Conservation (phyloP, 2,888 invertebrate species). For the Disparrhopalites patrizii region DNA sequence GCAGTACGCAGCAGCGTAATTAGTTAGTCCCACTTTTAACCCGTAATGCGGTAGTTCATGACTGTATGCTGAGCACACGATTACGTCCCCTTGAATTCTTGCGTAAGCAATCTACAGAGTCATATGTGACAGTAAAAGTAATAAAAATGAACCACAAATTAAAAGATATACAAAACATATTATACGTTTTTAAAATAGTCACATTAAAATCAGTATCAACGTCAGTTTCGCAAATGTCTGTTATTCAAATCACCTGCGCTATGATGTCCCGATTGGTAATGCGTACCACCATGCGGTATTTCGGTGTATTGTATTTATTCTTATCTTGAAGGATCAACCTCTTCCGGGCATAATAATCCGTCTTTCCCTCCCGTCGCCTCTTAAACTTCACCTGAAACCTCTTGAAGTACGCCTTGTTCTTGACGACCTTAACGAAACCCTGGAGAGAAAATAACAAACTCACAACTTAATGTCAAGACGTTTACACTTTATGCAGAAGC, state of each 20-base stretch:
- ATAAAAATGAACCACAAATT: neutral
- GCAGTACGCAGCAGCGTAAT: constrained; percentile 98
- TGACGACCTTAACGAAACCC: constrained; percentile 99
- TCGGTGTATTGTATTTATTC: constrained; percentile 99
- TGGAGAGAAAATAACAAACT: too few relatives aligned
- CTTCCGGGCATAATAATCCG: constrained; percentile 98
- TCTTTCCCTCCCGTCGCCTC: constrained; percentile 97
- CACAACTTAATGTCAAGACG: too few relatives aligned
- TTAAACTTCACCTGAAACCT: constrained; percentile 96
- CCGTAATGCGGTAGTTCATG: constrained; percentile 96
- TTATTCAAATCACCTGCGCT: constrained; percentile 67
- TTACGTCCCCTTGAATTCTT: constrained; percentile 95
- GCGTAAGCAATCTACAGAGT: constrained; percentile 80
- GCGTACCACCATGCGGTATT: constrained; percentile 96
- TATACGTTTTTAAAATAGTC: neutral
- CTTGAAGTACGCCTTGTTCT: constrained; percentile 99
- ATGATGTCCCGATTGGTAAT: constrained; percentile 97
- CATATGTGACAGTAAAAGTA: constrained; percentile 23
- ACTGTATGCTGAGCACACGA: constrained; percentile 95
- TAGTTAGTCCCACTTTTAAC: constrained; percentile 95
- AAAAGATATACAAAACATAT: neutral
- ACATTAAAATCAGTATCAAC: too few relatives aligned
- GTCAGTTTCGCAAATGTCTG: too few relatives aligned
- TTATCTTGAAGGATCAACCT: constrained; percentile 96
- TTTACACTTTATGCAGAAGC: too few relatives aligned